Evolutionary conservation across 1,140 invertebrate genomes (phyloP).

Genomic region (Helicoverpa armigera): DNA sequence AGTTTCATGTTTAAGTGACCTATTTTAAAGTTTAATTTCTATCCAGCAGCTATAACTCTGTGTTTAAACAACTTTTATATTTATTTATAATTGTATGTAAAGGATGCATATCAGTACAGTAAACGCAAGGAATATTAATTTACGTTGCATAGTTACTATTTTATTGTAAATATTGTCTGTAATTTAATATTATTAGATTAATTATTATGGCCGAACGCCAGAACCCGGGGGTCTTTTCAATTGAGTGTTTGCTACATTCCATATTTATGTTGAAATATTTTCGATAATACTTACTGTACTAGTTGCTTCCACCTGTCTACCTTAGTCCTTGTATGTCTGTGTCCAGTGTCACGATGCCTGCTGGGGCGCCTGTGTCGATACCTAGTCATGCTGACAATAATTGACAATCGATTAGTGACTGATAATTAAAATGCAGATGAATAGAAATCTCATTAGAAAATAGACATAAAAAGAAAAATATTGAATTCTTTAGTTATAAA

Average conservation of each 20-base stretch:
- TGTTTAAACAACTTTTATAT: slow-evolving; percentile 87
- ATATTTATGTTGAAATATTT: slow-evolving; percentile 86
- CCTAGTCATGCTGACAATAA: slow-evolving; percentile 55
- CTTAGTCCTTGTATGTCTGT: slow-evolving; percentile 54
- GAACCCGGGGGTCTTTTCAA: slow-evolving; percentile 80
- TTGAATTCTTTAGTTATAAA: slow-evolving; percentile 66
- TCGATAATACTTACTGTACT: slow-evolving; percentile 74
- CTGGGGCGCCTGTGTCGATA: slow-evolving; percentile 12
- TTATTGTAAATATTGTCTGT: slow-evolving; percentile 85
- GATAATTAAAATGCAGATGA: slow-evolving; percentile 64
- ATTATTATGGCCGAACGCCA: slow-evolving; percentile 78
- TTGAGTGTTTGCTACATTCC: slow-evolving; percentile 86
- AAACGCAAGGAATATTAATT: slow-evolving; percentile 82
- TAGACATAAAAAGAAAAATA: slow-evolving; percentile 64
- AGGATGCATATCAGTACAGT: slow-evolving; percentile 84
- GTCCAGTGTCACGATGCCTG: slow-evolving; percentile 45
- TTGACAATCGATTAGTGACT: slow-evolving; percentile 58
- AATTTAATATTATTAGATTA: slow-evolving; percentile 85
- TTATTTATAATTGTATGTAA: slow-evolving; percentile 79
- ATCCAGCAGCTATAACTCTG: slow-evolving; percentile 81
- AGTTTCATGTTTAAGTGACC: slow-evolving; percentile 81
- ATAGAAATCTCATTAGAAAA: slow-evolving; percentile 71
- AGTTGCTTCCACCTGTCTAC: slow-evolving; percentile 58
- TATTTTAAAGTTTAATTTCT: slow-evolving; percentile 84
- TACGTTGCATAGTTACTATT: slow-evolving; percentile 85